Percentiles rank a stretch among this genome's conserved stretches.
phyloP scores from a whole-genome alignment of 1,140 invertebrate species.

The Lepidurus packardi region DNA sequence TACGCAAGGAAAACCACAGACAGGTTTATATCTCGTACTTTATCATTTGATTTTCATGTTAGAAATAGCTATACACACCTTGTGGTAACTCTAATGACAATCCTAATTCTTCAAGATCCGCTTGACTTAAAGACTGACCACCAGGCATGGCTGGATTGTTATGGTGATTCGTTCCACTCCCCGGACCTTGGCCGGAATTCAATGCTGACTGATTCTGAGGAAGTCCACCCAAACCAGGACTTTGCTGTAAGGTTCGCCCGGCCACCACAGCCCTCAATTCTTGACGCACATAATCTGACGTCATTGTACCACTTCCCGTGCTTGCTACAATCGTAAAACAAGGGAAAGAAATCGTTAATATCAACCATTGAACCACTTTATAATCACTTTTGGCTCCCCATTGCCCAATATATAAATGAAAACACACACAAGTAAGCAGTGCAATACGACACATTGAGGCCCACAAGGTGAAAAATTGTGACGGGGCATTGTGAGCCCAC shows the following conservation, averaged over 20 bases:
- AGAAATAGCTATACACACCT: constrained; percentile 46
- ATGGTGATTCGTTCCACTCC: constrained; percentile 36
- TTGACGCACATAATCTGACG: constrained; percentile 79
- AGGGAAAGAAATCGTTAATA: neutral
- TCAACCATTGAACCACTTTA: neutral
- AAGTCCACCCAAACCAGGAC: constrained; percentile 32
- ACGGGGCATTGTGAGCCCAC: neutral
- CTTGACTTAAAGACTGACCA: constrained; percentile 49
- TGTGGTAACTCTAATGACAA: constrained; percentile 62
- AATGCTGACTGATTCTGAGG: constrained; percentile 44
- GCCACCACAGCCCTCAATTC: constrained; percentile 79
- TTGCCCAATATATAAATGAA: neutral
- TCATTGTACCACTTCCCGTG: constrained; percentile 42
- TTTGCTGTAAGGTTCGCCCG: constrained; percentile 52
- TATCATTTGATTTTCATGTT: neutral
- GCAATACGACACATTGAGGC: neutral
- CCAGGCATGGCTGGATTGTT: constrained; percentile 34
- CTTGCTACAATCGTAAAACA: neutral
- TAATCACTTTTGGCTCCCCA: neutral
- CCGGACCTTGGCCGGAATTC: constrained; percentile 33
- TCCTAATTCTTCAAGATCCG: constrained; percentile 62
- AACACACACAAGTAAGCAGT: constrained; percentile 12
- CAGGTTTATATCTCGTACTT: neutral
- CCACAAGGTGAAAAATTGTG: neutral
- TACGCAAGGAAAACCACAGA: constrained; percentile 8